Base-by-base conservation (phyloP, 1,140 invertebrate genomes). In the Drosophila ironensis region DNA sequence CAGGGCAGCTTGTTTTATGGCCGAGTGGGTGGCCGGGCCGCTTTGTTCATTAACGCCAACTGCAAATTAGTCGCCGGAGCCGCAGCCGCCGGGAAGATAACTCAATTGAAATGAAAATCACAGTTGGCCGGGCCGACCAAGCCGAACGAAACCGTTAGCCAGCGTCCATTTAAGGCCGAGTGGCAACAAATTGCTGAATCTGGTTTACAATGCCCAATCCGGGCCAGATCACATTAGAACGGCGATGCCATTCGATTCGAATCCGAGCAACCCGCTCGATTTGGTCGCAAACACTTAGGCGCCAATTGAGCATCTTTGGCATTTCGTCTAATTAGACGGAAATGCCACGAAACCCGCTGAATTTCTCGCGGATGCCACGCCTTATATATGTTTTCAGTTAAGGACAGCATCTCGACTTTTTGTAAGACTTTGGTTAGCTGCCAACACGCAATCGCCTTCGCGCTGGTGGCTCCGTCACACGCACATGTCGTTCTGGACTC, bases 71-170 rank as follows among this genome's bases (percentile, higher is more conserved):
- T 50, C 48, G 33, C 27, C 27, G 24, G 25, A 11, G 40, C 30
- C 50, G 53, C 69, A 41, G 25, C 56, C 40, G 27, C 42, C 44
- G 25, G 24, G 37, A 24, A 71, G 80, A 84, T 86, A 86, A 86
- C 78, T 84, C 80, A 84, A 84, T 84, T 78, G 78, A 84, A 84
- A 84, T 86, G 80, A 84, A 84, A 84, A 84, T 86, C 78, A 53
- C 54, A 61, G 69, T 47, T 68, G 52, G 37, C 42, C 20, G 1
- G 38, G 75, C 44, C 35, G 37, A 46, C 4, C 25, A n/a, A 53
- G 48, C 38, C 48, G 64, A 59, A 72, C 48, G 64, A 59, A 72
- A 72, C 72, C 67, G 76, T 81, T 80, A 71, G 25, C 46, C 35
- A 52, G 46, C 17, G 30, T 50, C 64, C 75, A 47, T 66, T 67